Percentiles rank a stretch among this genome's conserved stretches.
phyloP scores from a whole-genome alignment of 2,888 invertebrate genomes.

The Mythimna lalbum region DNA sequence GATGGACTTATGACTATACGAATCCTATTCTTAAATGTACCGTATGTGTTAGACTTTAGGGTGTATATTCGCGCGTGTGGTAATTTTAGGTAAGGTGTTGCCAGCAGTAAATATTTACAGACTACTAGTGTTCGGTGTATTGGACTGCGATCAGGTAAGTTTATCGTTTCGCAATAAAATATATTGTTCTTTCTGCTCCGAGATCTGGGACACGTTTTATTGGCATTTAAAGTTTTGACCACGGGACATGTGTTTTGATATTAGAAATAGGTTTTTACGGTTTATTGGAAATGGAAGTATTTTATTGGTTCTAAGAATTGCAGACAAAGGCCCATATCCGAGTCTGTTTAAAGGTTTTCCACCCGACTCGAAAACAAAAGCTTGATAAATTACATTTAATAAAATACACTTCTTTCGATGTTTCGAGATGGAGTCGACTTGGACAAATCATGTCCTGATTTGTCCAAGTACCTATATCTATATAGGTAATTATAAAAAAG shows the following conservation, averaged over 20 bases:
- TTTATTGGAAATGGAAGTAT: not conserved
- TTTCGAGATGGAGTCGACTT: too few species aligned
- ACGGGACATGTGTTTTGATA: slow-evolving; percentile 17
- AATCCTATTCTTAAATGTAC: slow-evolving; percentile 45
- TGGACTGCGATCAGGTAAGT: slow-evolving; percentile 68
- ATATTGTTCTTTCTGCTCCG: slow-evolving; percentile 31
- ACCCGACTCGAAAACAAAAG: not conserved
- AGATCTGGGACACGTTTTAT: slow-evolving; percentile 34
- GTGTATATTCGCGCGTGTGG: slow-evolving; percentile 61
- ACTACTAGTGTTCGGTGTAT: slow-evolving; percentile 61
- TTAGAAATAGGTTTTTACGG: slow-evolving; percentile 16
- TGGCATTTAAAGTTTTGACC: slow-evolving; percentile 28
- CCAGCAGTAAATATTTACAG: slow-evolving; percentile 75
- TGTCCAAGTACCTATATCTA: too few species aligned
- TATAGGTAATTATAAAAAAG: too few species aligned
- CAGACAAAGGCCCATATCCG: not conserved
- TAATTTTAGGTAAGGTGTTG: slow-evolving; percentile 69
- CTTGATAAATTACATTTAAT: not conserved
- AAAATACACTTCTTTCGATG: not conserved
- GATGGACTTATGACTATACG: slow-evolving; percentile 68
- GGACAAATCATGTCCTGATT: too few species aligned
- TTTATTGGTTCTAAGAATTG: not conserved
- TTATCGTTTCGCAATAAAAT: slow-evolving; percentile 62
- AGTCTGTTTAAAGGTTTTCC: not conserved
- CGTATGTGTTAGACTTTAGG: slow-evolving; percentile 46